Evolutionary conservation across 1,140 invertebrate genomes (phyloP), one percentile per base, ranked within the genome.

Genomic region (Stegodyphus dumicola): DNA sequence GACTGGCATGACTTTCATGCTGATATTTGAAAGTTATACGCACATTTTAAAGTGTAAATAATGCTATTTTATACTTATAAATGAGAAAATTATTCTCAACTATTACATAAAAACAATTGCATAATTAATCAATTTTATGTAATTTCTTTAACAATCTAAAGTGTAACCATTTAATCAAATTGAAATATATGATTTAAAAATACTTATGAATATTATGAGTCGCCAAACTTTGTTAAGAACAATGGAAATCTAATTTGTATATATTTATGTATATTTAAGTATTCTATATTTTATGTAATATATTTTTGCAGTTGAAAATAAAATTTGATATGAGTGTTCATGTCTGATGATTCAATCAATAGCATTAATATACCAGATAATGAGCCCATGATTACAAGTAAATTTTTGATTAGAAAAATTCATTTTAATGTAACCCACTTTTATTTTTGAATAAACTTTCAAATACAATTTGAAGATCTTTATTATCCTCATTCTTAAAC

Each of bases 241-340:
- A 60, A 15, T 9, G 9, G 56, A 9, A 60, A 15, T 10, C 56
- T 10, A 10, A 10, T 60, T 60, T 60, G 56, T 60, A 60, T 60
- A 60, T 60, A 60, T 60, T 60, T 60, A 60, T 60, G 15, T 60
- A 60, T 60, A 60, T 60, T 60, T 60, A 60, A 60, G 56, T 60
- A 60, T 9, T 60, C 15, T 10, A 60, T 10, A 9, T 60, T 60
- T 60, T 60, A 60, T 60, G 56, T 60, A n/a, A n/a, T n/a, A 15
- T 60, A 15, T 60, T 60, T 60, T 60, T 60, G 56, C 9, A 60
- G 15, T 60, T 10, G 15, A 60, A 60, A 60, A 60, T 60, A 60
- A 60, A 60, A 10, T 60, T 60, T 60, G 9, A 60, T 10, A 60
- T 10, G 15, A 10, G 9, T 10, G 56, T 60, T 5, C 0, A 10